Conservation (phyloP, 2,888 invertebrate species). For the Candidula unifasciata region DNA sequence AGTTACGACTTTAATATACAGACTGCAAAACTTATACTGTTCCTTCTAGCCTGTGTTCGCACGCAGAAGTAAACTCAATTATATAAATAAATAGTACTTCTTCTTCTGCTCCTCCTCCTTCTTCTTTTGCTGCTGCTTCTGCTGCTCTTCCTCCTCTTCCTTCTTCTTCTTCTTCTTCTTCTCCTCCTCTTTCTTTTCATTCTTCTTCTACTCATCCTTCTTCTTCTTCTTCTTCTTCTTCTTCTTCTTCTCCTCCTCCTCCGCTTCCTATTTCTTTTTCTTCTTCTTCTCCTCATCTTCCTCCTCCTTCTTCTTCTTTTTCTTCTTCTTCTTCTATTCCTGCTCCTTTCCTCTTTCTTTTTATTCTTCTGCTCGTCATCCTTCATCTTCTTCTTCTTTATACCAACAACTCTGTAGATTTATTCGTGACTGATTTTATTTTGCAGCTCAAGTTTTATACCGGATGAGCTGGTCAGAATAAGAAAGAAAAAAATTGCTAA, state of each 20-base stretch:
- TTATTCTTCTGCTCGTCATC: not conserved
- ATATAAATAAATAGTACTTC: no score
- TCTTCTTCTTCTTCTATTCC: not conserved
- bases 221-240: slow-evolving; percentile 15
- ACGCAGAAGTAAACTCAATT: no score
- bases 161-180: not conserved
- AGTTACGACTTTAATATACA: no score
- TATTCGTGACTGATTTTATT: no score
- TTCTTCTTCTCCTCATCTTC: slow-evolving; percentile 8
- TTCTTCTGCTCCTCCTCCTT: not conserved
- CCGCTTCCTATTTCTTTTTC: slow-evolving; percentile 19
- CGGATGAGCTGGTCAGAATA: no score
- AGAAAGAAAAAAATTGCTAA: no score
- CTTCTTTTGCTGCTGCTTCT: not conserved
- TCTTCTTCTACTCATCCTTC: slow-evolving; percentile 6
- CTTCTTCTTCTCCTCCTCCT: slow-evolving; percentile 14
- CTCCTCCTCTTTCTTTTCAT: not conserved
- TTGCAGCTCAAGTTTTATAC: no score
- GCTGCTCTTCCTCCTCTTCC: slow-evolving; percentile 1
- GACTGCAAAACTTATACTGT: no score
- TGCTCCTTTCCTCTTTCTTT: not conserved
- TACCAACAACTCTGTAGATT: no score
- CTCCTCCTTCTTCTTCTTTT: not conserved
- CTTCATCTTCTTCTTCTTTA: not conserved
- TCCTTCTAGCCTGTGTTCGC: no score